phyloP scores from a whole-genome alignment of 2,113 vertebrate species.

The Sardina pilchardus region DNA sequence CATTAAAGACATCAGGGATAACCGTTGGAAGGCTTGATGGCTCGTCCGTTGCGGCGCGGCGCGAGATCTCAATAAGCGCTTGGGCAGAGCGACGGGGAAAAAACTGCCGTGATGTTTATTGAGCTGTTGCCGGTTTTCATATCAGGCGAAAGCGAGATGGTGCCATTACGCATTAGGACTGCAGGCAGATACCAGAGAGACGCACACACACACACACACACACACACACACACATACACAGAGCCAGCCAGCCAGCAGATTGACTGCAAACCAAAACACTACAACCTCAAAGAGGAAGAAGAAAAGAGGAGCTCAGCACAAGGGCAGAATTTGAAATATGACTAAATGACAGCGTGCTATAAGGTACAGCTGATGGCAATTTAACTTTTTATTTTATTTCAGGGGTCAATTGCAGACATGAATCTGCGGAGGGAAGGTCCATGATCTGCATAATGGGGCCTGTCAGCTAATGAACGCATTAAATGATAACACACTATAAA shows the following conservation, averaged over 20 bases:
- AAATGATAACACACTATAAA: not conserved
- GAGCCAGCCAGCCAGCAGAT: not conserved
- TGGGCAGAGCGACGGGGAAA: not conserved
- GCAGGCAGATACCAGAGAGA: conserved; percentile 12
- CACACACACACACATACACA: too few species aligned
- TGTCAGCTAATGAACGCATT: conserved; percentile 12
- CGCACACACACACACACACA: not conserved
- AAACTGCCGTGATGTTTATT: conserved; percentile 17
- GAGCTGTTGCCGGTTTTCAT: conserved; percentile 18
- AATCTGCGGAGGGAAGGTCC: conserved; percentile 2
- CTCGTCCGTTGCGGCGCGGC: not conserved
- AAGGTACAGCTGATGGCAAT: conserved; percentile 14
- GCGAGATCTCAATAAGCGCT: conserved; percentile 9
- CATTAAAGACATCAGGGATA: conserved; percentile 17
- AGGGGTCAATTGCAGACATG: conserved; percentile 2
- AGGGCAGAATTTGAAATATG: not conserved
- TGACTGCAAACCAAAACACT: not conserved
- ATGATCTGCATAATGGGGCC: conserved; percentile 10
- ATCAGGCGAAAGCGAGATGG: conserved; percentile 15
- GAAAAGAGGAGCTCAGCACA: not conserved
- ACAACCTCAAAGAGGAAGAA: not conserved
- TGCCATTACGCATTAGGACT: conserved; percentile 19
- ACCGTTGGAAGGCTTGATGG: conserved; percentile 15
- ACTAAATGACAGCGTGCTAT: not conserved
- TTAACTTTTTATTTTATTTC: conserved; percentile 21